These are phyloP conservation scores for Rhinopomastus cyanomelas DNA, from an alignment of 2,113 vertebrate genomes.

Conservation along the genomic window DNA sequence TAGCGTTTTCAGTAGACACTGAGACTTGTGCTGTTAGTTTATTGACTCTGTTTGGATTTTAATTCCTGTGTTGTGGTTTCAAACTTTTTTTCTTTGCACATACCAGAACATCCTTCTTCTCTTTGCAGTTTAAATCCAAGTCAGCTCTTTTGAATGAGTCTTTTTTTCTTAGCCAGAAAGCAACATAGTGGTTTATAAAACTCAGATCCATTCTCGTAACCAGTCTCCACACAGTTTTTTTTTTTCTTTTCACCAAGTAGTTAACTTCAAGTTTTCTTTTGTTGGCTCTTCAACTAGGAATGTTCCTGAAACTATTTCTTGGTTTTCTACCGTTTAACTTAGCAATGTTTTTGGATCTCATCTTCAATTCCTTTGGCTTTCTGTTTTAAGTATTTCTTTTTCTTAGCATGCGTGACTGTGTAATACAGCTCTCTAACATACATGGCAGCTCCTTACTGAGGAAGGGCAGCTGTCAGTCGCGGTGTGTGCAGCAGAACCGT, in stretches of 20 bases:
- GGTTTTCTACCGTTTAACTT: conserved; percentile 1
- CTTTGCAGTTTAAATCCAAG: conserved; percentile 1
- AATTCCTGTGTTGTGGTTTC: conserved; percentile 66
- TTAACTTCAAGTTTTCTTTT: conserved; percentile 3
- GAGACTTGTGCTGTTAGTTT: conserved; percentile 25
- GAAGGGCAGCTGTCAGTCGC: not conserved
- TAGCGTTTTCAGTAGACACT: conserved; percentile 22
- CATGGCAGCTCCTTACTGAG: not conserved
- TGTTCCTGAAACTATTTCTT: conserved; percentile 61
- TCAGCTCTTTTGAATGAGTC: conserved; percentile 9
- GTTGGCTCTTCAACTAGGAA: conserved; percentile 33
- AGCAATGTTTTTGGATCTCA: conserved; percentile 29
- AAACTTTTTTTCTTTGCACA: conserved; percentile 33
- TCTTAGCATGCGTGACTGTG: not conserved
- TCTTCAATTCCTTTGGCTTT: conserved; percentile 31
- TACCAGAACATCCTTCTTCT: conserved; percentile 38
- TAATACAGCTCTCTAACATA: not conserved
- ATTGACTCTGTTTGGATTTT: conserved; percentile 60
- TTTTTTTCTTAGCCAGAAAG: conserved; percentile 31
- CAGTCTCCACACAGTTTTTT: not conserved
- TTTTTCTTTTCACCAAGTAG: not conserved
- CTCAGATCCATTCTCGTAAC: conserved; percentile 33
- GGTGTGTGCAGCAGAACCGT: not conserved
- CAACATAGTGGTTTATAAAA: conserved; percentile 46
- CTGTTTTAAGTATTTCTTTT: not conserved